Evolutionary conservation across 2,888 invertebrate genomes (phyloP), one percentile per base, ranked within the genome.

Genomic region (Chydorus sphaericus): DNA sequence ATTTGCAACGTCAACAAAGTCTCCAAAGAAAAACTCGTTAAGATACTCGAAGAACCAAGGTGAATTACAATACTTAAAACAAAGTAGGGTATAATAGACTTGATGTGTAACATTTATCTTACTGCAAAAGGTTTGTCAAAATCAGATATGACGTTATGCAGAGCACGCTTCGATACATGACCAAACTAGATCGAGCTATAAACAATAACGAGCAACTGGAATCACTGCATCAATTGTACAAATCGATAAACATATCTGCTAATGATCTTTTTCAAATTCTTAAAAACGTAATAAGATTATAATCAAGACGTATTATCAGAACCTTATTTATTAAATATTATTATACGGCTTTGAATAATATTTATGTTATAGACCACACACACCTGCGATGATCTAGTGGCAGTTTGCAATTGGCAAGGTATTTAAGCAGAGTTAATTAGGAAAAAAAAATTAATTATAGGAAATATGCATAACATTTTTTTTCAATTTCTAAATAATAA

Each of bases 1-100:
- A 78, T 89, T 59, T 89, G 89, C 67, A 88, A 87, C 66, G 82
- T 86, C 68, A 89, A 88, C 68, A 82, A 84, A 66, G 85, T 82
- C 0, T 79, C 80, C 62, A 80, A 75, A 26, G 55, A 38, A 0
- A 61, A 62, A 26, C 62, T 62, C 1, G 28, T 57, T 7, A 23
- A 59, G 29, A 55, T 59, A 44, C 54, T 61, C 33, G 36, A 55
- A 1, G 60, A 62, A 30, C 62, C 61, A 2, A 48, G 28, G 55
- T 55, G n/a, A n/a, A n/a, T 14, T 3, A 44, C 7, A n/a, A 6
- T n/a, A n/a, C n/a, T n/a, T n/a, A n/a, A 39, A 8, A 18, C 39
- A 3, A 39, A 39, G 39, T 39, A 39, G 23, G 18, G 1, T 2
- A 1, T 39, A 16, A 16, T 16, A 4, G 7, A 18, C n/a, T 11